Evolutionary conservation across 2,888 invertebrate genomes (phyloP).

Genomic region (Drosophila multiciliata): DNA sequence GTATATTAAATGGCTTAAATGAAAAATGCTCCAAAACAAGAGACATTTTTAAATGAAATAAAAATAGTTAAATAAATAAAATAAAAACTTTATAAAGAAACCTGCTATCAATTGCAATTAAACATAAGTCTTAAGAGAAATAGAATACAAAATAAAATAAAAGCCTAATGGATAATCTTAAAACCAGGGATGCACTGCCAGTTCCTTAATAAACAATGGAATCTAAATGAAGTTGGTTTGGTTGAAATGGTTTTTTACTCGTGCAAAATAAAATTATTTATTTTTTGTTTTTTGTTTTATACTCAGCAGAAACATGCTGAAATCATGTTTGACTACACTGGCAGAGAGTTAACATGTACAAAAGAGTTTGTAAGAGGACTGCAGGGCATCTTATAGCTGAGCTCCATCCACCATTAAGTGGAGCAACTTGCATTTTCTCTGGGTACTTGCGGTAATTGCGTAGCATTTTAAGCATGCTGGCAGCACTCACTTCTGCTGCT

Average conservation of each 20-base stretch:
- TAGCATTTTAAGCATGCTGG: conserved; percentile 70
- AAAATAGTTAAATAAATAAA: background rate
- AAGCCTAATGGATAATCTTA: background rate
- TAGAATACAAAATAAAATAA: background rate
- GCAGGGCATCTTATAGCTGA: conserved; percentile 55
- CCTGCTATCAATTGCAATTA: no score
- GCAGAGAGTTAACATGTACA: background rate
- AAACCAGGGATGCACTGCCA: background rate
- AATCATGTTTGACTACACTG: background rate
- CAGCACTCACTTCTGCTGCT: conserved; percentile 41
- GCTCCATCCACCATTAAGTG: conserved; percentile 12
- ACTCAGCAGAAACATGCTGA: background rate
- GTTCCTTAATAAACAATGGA: no score
- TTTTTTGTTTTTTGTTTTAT: background rate
- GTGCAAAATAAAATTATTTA: background rate
- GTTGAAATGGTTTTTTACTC: background rate
- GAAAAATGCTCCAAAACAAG: background rate
- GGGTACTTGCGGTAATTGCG: conserved; percentile 75
- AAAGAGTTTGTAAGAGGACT: conserved; percentile 8
- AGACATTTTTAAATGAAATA: no score
- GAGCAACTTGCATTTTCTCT: conserved; percentile 30
- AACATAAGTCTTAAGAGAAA: no score
- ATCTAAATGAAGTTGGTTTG: no score
- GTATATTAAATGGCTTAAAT: background rate
- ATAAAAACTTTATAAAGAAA: background rate